Evolutionary conservation across 92 coral and sea anemone genomes (phyloP).

Genomic region (Meandrina meandrites): DNA sequence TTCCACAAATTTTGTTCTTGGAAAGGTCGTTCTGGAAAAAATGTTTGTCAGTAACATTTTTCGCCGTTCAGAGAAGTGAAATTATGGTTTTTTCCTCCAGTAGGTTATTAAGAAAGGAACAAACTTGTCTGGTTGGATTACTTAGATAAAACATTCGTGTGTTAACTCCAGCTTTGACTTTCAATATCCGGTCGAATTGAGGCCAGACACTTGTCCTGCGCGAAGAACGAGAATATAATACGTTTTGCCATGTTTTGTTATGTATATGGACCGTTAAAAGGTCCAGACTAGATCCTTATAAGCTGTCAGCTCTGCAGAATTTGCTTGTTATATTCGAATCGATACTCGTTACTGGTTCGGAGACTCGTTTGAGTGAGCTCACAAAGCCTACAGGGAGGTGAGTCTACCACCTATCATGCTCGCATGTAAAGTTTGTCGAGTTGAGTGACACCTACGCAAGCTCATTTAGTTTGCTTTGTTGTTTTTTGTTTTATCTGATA

Average conservation of each 20-base stretch:
- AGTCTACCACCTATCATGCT: background rate
- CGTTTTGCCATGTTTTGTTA: background rate
- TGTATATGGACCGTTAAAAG: background rate
- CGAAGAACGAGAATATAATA: background rate
- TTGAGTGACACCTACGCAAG: background rate
- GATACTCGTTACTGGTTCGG: background rate
- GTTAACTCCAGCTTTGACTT: background rate
- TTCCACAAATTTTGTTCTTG: background rate
- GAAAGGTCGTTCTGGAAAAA: background rate
- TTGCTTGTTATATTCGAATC: background rate
- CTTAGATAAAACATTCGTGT: background rate
- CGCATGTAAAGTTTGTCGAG: background rate
- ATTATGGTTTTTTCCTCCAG: background rate
- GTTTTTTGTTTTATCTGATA: background rate
- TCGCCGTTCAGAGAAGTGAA: background rate
- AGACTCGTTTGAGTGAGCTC: background rate
- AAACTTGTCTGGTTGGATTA: background rate
- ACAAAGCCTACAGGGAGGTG: background rate
- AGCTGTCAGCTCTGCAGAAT: background rate
- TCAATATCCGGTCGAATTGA: background rate
- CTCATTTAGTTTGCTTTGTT: slow-evolving; percentile 1
- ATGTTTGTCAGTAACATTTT: background rate
- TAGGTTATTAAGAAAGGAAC: background rate
- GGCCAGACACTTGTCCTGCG: background rate
- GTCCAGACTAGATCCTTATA: background rate